Base-by-base conservation (phyloP, 2,888 invertebrate species). In the Carabus problematicus region DNA sequence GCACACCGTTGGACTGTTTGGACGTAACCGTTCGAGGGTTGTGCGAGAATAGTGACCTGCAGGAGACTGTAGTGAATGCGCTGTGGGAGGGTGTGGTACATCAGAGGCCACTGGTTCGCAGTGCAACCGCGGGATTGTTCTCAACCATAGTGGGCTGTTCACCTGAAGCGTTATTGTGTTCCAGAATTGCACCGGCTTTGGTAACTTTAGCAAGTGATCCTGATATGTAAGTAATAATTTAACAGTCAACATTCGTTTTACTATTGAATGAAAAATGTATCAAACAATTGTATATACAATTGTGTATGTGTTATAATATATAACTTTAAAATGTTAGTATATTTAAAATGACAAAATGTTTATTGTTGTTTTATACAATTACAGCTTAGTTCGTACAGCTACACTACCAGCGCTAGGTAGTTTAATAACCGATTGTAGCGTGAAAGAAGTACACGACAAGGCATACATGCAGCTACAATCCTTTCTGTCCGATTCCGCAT, bases 21-120 rank as follows among this genome's bases (percentile, higher is more conserved):
- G 80, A 81, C 70, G 74, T 81, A 43, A 79, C 79, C 1, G 76
- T 83, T 8, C 76, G 76, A 45, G 78, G 79, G 29, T 74, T 84
- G 42, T 80, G 81, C 72, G 77, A 78, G 60, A 74, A 74, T 29
- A 70, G 74, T 39, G 76, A 75, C 43, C 78, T 86, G 72, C 86
- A 87, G 73, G 88, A 88, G 69, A 75, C 85, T 14, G 82, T 89
- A 18, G 81, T 89, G 64, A 81, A 82, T 58, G 85, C 87, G 64
- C 79, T 90, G 47, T 90, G 89, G 89, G 86, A 85, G 79, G 88
- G 88, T 66, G 88, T 91, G 7, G 88, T 89, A 0, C 89, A 90
- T 79, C 85, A 86, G 63, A 84, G 87, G 70, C 83, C 87, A 16
- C 80, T 83, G 61, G 88, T 91, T 16, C 81, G 89, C 73, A 82